These are phyloP conservation scores for Dasyprocta punctata DNA, from an alignment of 2,113 vertebrate genomes.

Conservation along the genomic window DNA sequence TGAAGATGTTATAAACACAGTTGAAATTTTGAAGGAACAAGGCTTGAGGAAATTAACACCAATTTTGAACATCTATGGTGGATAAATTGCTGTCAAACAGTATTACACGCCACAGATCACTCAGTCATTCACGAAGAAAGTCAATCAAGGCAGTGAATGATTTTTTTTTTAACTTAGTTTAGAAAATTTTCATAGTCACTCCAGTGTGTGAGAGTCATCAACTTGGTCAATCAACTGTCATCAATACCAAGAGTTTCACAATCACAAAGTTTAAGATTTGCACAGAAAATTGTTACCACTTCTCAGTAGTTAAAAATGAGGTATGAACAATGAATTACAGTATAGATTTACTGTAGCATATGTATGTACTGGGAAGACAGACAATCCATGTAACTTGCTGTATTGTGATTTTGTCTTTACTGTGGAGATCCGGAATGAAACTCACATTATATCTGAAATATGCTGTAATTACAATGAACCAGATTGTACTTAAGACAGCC, in stretches of 20 bases:
- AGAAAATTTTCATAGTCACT: not conserved
- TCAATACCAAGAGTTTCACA: not conserved
- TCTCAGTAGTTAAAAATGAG: not conserved
- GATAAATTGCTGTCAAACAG: not conserved
- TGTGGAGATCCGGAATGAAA: not conserved
- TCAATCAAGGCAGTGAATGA: no score
- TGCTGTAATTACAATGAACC: not conserved
- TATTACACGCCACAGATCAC: not conserved
- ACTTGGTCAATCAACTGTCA: not conserved
- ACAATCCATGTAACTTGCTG: not conserved
- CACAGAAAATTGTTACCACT: not conserved
- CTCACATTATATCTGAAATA: not conserved
- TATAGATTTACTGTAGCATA: not conserved
- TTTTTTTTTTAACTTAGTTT: not conserved
- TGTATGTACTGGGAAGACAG: not conserved
- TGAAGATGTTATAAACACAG: not conserved
- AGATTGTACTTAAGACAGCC: not conserved
- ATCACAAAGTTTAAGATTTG: not conserved
- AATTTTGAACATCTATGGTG: not conserved
- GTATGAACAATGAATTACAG: not conserved
- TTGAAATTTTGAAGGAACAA: not conserved
- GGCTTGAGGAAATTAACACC: not conserved
- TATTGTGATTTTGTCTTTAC: not conserved
- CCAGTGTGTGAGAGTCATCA: no score
- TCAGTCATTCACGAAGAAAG: not conserved